Evolutionary conservation across 1,140 invertebrate species (phyloP), one percentile per base, ranked within the genome.

Genomic region (Euglossa dilemma): DNA sequence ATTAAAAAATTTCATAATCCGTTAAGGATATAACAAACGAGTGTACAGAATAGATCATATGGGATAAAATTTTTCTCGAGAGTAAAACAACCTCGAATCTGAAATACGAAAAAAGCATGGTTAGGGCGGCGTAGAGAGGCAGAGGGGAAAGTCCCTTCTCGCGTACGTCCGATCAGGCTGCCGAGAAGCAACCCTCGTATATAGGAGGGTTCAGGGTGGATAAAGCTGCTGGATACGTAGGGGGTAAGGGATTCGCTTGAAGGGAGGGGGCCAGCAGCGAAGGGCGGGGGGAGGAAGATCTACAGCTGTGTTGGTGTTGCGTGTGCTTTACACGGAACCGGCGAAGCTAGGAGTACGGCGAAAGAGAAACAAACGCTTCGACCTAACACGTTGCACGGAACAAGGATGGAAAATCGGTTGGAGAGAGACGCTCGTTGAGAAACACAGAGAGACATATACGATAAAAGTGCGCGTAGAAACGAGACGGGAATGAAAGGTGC

Each of bases 211-310:
- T 89, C 85, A 79, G 87, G 85, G 81, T 89, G 87, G 87, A 87
- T 89, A 82, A 89, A 88, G 85, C 85, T 80, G 85, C 77, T 86
- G 85, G 87, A 78, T 89, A 87, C 82, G 86, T 64, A 77, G 84
- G 66, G 67, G 84, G 86, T 79, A 88, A 86, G 87, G 80, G 79
- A 85, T 61, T 78, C 80, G 66, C 36, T 75, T 61, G 71, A 75
- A 74, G 80, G 59, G 87, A 83, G 87, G 73, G 84, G 80, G 84
- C 76, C 84, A 63, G 56, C 63, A 67, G 83, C 45, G 47, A 73
- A 61, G 64, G 63, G 72, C 66, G 45, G 63, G 57, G 83, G 61
- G 20, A 69, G 45, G 28, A 66, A 45, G 18, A 57, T 56, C 36
- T 9, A 43, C 23, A 25, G 9, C 7, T 52, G 82, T 71, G 23